Percentiles rank a stretch among this genome's conserved stretches.
These are phyloP conservation scores for Rambutsinella grinnellia DNA, from an alignment of 2,888 invertebrate species.

Conservation along the genomic window DNA sequence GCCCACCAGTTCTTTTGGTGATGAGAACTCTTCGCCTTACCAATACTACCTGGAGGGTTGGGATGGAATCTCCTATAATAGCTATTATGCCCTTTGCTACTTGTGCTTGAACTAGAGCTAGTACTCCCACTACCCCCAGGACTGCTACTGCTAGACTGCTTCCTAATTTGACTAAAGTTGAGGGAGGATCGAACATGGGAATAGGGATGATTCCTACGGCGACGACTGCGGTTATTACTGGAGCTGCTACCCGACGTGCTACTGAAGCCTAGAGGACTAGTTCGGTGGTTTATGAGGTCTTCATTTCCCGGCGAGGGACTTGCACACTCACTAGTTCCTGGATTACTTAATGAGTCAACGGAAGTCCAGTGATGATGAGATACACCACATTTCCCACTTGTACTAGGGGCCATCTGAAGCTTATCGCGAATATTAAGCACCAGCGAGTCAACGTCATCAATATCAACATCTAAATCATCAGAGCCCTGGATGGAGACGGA, in stretches of 20 bases:
- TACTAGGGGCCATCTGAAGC: conserved; percentile 59
- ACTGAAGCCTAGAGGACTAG: conserved; percentile 48
- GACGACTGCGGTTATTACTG: conserved; percentile 13
- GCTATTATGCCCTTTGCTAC: conserved; percentile 43
- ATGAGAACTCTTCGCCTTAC: conserved; percentile 48
- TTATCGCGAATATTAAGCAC: conserved; percentile 64
- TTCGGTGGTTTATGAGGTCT: conserved; percentile 9
- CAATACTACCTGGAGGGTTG: conserved; percentile 57
- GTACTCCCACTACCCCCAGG: background rate
- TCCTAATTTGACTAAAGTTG: conserved; percentile 20
- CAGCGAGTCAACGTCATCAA: conserved; percentile 63
- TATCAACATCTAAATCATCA: conserved; percentile 61
- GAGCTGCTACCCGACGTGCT: conserved; percentile 21
- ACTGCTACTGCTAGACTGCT: conserved; percentile 8
- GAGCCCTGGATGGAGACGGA: conserved; percentile 57
- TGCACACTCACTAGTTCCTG: conserved; percentile 9
- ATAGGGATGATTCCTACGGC: conserved; percentile 53
- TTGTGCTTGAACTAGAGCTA: background rate
- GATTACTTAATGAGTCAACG: conserved; percentile 19
- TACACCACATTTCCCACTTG: conserved; percentile 2
- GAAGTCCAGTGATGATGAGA: conserved; percentile 23
- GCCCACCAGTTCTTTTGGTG: conserved; percentile 56
- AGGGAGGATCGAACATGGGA: conserved; percentile 46
- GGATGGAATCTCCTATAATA: conserved; percentile 53
- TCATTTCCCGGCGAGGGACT: conserved; percentile 32